Base-by-base conservation (phyloP, 2,113 vertebrate species). In the Rattus rattus region DNA sequence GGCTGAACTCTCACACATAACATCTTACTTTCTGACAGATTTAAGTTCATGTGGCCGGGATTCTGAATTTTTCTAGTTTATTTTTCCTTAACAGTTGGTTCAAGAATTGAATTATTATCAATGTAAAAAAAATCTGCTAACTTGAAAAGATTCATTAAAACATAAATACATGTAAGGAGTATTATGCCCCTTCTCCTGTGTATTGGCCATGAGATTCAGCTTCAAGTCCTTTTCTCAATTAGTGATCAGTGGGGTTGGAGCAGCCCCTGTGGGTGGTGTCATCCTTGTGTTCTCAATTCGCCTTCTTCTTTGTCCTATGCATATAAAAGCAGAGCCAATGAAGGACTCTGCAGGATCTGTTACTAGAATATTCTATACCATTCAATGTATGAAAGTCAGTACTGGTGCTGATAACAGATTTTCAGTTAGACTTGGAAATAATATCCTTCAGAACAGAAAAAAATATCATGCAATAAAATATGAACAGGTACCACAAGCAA, bases 401-500 rank as follows among this genome's bases (percentile, higher is more conserved):
- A 92, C 30, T 76, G 67, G 56, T 16, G 39, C 33, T 67, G 47
- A 26, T 30, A 94, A 39, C 85, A 89, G 91, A 24, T 81, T 86
- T 92, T 79, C 93, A 96, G 88, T 97, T 56, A 47, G 67, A 77
- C 67, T 77, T 73, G 69, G 75, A 88, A 96, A 92, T 67, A 95
- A 92, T 96, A 95, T 76, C 91, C 43, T 84, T 93, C 33, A 93
- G 96, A 75, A 94, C 13, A 73, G 93, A 93, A 96, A 61, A 81
- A 96, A 96, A 85, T 28, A 47, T 4, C 54, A 80, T 16, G 13
- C 67, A 72, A 93, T 93, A 92, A 96, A 95, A 95, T 61, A n/a
- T 65, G 61, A 95, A 84, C 22, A 89, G 43, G 33, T 67, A 59
- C 76, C 80, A 88, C n/a, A 95, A 94, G 73, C 43, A 56, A 96